phyloP scores from a whole-genome alignment of 1,140 invertebrate genomes.

The Sitophilus oryzae region DNA sequence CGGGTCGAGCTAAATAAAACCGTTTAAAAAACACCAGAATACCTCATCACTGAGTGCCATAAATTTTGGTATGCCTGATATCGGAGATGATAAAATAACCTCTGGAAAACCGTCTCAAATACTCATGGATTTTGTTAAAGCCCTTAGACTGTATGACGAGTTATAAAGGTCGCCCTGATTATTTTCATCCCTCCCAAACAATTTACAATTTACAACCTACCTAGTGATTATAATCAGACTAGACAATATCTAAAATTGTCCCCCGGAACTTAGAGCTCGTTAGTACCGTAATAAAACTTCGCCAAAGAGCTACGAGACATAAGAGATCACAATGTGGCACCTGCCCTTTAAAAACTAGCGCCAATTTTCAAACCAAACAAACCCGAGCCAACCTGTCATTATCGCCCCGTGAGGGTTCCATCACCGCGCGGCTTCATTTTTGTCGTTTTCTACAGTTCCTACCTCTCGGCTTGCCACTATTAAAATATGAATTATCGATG shows the following conservation, averaged over 20 bases:
- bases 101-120: too few relatives aligned
- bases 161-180: too few relatives aligned
- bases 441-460: not conserved
- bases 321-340: not conserved
- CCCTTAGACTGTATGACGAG: too few relatives aligned
- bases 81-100: too few relatives aligned
- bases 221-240: not conserved
- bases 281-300: not conserved
- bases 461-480: not conserved
- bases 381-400: not conserved
- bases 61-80: too few relatives aligned
- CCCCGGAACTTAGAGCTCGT: not conserved
- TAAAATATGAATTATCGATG: not conserved
- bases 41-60: too few relatives aligned
- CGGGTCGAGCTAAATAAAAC: too few relatives aligned
- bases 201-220: too few relatives aligned
- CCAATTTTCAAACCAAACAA: not conserved
- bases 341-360: not conserved
- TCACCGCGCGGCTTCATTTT: not conserved
- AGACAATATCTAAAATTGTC: not conserved
- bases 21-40: too few relatives aligned
- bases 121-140: too few relatives aligned
- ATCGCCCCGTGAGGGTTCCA: not conserved
- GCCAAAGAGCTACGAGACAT: not conserved
- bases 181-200: too few relatives aligned